Evolutionary conservation across 2,797 vertebrate species (phyloP), one percentile per base, ranked within the genome.

Genomic region (Macroramphosus scolopax): DNA sequence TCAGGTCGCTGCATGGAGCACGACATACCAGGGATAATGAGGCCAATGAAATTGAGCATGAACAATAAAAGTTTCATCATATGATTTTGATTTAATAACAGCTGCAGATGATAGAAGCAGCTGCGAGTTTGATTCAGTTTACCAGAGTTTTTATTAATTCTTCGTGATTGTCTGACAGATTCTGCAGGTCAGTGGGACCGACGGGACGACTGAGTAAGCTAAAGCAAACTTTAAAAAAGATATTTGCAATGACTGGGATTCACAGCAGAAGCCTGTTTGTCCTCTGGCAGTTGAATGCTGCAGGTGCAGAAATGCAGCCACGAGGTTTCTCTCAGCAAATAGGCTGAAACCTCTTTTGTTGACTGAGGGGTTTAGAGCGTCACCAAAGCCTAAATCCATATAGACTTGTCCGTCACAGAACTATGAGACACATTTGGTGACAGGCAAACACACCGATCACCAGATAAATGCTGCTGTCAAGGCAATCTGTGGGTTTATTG

Each of bases 291-390:
- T 67, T 63, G 51, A 60, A 72, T 40, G 51, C 47, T 51, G 55
- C 44, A 53, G 35, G 47, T 48, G 63, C 34, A 63, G 61, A 56
- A 60, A 74, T 48, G 25, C 30, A 45, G 28, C 61, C 63, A 30
- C 46, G 28, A 28, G 51, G 44, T 29, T 17, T 56, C 42, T 72
- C 70, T 71, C 51, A 71, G 62, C 66, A 77, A 78, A 78, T 68
- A 17, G 3, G 49, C 51, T 58, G 25, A 78, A 75, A 79, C 59
- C 50, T 28, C 33, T 65, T 80, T 72, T 77, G 72, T 81, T 81
- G 80, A 69, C 58, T 10, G 50, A 66, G 36, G 61, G 78, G 74
- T 76, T 86, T 76, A 45, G 69, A 80, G 47, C 42, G 0, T 62
- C 60, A 62, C 48, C 48, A 61, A 66, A 73, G 60, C 73, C 68